Conservation (phyloP, 2,797 vertebrate species). For the Cyclura pinguis region DNA sequence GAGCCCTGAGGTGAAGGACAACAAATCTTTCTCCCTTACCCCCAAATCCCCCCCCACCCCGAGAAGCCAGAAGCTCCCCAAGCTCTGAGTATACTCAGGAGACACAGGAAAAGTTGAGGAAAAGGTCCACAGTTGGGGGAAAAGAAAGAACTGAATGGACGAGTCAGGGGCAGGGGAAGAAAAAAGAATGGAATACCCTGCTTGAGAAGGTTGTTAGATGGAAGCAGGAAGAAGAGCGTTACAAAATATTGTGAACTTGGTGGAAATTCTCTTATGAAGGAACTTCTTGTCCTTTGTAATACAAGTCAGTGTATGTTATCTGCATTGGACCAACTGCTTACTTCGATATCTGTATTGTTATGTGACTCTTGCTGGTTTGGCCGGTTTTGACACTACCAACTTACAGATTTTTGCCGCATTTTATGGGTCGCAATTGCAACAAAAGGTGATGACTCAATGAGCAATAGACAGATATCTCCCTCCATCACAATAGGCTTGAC, state of each 20-base stretch:
- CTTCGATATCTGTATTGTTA: neutral
- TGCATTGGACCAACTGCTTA: neutral
- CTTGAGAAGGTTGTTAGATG: neutral
- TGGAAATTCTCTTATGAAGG: neutral
- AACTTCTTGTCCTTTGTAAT: neutral
- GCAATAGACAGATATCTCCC: too few species aligned
- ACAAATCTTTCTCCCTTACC: neutral
- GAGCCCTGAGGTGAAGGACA: neutral
- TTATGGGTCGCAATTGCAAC: too few species aligned
- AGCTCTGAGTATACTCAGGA: neutral
- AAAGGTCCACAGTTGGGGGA: too few species aligned
- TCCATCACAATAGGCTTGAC: too few species aligned
- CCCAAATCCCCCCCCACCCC: neutral
- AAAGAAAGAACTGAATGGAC: too few species aligned
- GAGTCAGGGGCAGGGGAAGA: too few species aligned
- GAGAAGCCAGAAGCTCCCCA: neutral
- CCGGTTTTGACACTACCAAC: too few species aligned
- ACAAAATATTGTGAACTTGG: neutral
- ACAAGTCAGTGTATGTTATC: neutral
- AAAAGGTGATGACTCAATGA: too few species aligned
- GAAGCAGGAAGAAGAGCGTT: neutral
- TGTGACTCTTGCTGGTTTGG: neutral
- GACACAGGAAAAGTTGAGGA: neutral
- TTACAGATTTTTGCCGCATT: too few species aligned
- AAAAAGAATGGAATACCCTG: neutral